A percentile compares a stretch with the other conserved stretches of the same genome.
phyloP scores from a whole-genome alignment of 2,888 invertebrate species.

The Ennomos quercinarius region DNA sequence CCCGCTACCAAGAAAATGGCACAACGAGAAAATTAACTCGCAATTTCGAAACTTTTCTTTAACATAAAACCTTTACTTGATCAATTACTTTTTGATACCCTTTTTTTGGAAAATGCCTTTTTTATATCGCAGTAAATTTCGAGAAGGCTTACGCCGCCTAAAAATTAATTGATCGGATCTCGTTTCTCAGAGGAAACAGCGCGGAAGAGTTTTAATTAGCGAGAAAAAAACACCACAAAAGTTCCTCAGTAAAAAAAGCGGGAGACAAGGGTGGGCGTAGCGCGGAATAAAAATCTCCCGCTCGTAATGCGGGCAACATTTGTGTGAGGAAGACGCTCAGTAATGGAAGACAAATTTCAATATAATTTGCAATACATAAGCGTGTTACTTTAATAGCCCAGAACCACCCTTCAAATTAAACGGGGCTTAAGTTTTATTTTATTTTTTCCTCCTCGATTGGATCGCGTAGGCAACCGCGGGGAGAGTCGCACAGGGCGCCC shows the following conservation, averaged over 20 bases:
- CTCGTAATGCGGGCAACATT: constrained; percentile 85
- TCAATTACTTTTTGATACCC: constrained; percentile 76
- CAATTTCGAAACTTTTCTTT: constrained; percentile 46
- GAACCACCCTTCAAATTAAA: constrained; percentile 87
- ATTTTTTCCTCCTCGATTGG: constrained; percentile 80
- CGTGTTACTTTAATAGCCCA: constrained; percentile 87
- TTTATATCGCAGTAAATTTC: constrained; percentile 79
- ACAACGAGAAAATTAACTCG: constrained; percentile 46
- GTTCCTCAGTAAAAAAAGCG: constrained; percentile 80
- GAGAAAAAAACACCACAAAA: constrained; percentile 82
- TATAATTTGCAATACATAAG: constrained; percentile 87
- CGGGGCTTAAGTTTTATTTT: constrained; percentile 86
- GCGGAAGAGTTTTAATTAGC: constrained; percentile 86
- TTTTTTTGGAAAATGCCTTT: constrained; percentile 71
- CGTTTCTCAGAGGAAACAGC: constrained; percentile 83
- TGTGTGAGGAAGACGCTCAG: constrained; percentile 84
- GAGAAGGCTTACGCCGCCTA: constrained; percentile 79
- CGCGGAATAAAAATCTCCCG: constrained; percentile 82
- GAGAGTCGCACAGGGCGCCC: constrained; percentile 61
- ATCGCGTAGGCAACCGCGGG: constrained; percentile 66
- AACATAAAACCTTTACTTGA: constrained; percentile 63
- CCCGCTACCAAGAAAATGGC: constrained; percentile 51
- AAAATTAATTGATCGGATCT: constrained; percentile 85
- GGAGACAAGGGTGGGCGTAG: constrained; percentile 83
- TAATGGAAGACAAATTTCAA: constrained; percentile 86